Percentiles rank a stretch among this genome's conserved stretches.
Evolutionary conservation across 2,888 invertebrate species (phyloP).

Genomic region (Atrina japonica): DNA sequence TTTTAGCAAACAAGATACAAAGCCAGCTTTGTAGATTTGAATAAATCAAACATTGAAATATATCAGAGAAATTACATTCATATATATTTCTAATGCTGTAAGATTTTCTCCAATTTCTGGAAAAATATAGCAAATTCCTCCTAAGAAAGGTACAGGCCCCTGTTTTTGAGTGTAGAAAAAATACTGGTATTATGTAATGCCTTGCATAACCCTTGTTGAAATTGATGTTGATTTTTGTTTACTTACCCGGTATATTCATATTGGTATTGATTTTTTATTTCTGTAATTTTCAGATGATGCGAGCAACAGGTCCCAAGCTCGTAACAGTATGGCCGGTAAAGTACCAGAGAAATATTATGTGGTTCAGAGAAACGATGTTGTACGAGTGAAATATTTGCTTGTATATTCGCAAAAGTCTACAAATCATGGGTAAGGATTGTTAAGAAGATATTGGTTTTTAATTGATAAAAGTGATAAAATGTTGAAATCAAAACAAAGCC

Average conservation of each 20-base stretch:
- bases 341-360: constrained; percentile 88
- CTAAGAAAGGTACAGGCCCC: too few species aligned
- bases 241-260: neutral
- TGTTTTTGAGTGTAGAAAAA: too few species aligned
- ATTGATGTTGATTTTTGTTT: neutral
- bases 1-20: too few species aligned
- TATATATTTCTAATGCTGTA: too few species aligned
- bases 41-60: too few species aligned
- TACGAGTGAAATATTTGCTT: constrained; percentile 88
- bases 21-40: too few species aligned
- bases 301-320: constrained; percentile 59
- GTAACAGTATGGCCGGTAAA: constrained; percentile 77
- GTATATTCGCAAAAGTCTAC: constrained; percentile 83
- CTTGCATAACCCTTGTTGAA: too few species aligned
- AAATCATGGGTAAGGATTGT: constrained; percentile 47
- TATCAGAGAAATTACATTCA: too few species aligned
- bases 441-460: neutral
- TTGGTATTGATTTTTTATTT: too few species aligned
- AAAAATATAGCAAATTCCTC: too few species aligned
- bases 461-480: constrained; percentile 2
- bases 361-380: constrained; percentile 88
- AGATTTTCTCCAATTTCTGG: too few species aligned
- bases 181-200: too few species aligned
- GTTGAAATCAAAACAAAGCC: neutral
- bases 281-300: constrained; percentile 3